These are phyloP conservation scores for Clarias laeviceps DNA, from an alignment of 2,797 vertebrate species.

Conservation along the genomic window DNA sequence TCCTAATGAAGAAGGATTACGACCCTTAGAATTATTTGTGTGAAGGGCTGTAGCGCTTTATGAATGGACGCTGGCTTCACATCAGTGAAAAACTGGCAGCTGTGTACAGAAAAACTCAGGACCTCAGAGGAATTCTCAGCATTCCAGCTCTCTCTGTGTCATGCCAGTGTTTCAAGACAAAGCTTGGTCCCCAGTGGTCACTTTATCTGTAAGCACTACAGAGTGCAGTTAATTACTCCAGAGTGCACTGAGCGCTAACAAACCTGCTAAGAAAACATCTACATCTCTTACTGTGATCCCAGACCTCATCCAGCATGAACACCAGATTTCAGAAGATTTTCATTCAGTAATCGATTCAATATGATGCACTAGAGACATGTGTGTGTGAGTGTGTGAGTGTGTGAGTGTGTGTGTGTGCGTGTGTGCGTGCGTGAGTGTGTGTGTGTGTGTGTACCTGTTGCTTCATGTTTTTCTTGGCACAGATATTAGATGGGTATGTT, in stretches of 20 bases:
- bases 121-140: conserved; percentile 19
- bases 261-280: conserved; percentile 52
- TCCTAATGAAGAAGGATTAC: background rate
- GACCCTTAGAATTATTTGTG: background rate
- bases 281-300: conserved; percentile 61
- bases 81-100: conserved; percentile 2
- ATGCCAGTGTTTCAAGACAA: conserved; percentile 57
- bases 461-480: background rate
- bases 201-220: background rate
- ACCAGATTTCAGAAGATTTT: background rate
- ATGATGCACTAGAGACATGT: too few relatives aligned
- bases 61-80: background rate
- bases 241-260: background rate
- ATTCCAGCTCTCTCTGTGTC: conserved; percentile 43
- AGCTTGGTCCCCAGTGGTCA: conserved; percentile 25
- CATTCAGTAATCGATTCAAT: background rate
- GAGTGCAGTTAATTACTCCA: background rate
- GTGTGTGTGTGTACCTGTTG: background rate
- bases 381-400: too few relatives aligned
- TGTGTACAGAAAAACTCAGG: background rate
- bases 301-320: conserved; percentile 65
- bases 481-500: background rate
- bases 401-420: background rate
- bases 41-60: background rate
- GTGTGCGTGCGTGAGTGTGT: background rate